These are phyloP conservation scores for Pluvianellus socialis DNA, from an alignment of 2,113 vertebrate genomes.

Conservation along the genomic window DNA sequence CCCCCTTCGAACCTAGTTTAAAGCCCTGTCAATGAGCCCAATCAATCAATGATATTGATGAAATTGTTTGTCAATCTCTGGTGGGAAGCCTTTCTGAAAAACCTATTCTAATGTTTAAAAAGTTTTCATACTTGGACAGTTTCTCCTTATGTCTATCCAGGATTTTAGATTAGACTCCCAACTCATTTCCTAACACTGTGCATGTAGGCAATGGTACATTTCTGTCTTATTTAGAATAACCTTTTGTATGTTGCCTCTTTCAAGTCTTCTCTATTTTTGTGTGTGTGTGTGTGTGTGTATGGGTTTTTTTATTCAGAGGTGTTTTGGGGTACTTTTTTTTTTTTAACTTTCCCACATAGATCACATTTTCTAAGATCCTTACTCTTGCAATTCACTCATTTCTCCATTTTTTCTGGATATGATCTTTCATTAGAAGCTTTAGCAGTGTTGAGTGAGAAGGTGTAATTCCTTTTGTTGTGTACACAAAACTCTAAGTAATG, in stretches of 20 bases:
- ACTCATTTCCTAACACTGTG: background rate
- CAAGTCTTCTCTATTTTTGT: rapidly evolving
- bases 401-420: background rate
- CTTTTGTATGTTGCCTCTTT: background rate
- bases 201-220: background rate
- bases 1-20: too few species aligned
- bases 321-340: background rate
- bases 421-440: background rate
- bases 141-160: background rate
- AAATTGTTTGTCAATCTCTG: background rate
- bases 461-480: background rate
- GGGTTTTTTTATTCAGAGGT: too few species aligned
- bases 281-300: too few species aligned
- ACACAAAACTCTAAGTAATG: background rate
- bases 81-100: background rate
- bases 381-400: background rate
- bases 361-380: background rate
- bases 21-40: too few species aligned
- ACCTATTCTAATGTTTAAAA: background rate
- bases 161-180: background rate
- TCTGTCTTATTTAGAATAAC: background rate
- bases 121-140: background rate
- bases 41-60: too few species aligned
- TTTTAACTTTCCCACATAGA: background rate
- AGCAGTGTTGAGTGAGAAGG: background rate